These are phyloP conservation scores for Macrobrachium nipponense DNA, from an alignment of 1,140 invertebrate genomes.

Conservation along the genomic window DNA sequence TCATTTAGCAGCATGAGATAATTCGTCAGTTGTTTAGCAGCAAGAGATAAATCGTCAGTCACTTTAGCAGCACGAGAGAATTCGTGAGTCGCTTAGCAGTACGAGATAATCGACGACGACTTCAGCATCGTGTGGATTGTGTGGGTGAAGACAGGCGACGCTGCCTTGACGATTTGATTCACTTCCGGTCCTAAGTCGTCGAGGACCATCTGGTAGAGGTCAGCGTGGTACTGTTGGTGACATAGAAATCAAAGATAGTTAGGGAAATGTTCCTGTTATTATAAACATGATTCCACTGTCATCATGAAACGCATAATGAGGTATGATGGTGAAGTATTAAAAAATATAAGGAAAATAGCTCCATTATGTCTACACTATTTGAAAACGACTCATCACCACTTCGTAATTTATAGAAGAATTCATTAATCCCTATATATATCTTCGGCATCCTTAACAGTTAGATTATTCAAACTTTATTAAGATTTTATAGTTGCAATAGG, in stretches of 20 bases:
- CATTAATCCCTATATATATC: no score
- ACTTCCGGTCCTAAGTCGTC: slow-evolving; percentile 21
- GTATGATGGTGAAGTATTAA: no score
- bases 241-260: not conserved
- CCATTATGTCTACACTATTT: no score
- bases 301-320: no score
- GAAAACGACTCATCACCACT: no score
- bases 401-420: no score
- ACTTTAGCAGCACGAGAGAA: no score
- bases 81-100: slow-evolving; percentile 19
- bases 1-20: no score
- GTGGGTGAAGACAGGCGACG: slow-evolving; percentile 38
- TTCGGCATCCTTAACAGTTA: not conserved
- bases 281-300: no score
- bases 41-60: no score
- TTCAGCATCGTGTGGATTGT: slow-evolving; percentile 50
- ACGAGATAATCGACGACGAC: slow-evolving; percentile 41
- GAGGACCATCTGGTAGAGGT: slow-evolving; percentile 49
- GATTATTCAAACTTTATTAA: not conserved
- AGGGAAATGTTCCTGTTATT: no score
- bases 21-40: not conserved
- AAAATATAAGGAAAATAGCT: no score
- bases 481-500: not conserved
- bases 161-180: slow-evolving; percentile 25
- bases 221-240: slow-evolving; percentile 45